Base-by-base conservation (phyloP, 92 coral and sea anemone genomes). In the Zoanthus sansibaricus region DNA sequence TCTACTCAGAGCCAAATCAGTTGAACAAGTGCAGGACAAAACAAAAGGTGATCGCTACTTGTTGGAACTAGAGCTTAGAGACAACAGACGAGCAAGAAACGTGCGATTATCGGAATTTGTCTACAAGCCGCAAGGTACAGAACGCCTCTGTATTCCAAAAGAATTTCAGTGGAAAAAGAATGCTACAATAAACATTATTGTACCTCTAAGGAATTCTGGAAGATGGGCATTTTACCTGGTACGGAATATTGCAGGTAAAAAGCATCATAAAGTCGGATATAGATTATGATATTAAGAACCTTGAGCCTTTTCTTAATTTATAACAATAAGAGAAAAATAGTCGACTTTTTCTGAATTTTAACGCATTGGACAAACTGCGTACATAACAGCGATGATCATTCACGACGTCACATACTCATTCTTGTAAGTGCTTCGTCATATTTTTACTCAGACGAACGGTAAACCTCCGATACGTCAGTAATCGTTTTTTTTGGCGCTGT, bases 141-240 rank as follows among this genome's bases (percentile, higher is more conserved):
- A 77, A 17, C 88, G 78, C 16, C 91, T 95, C 45, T 97, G 98
- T 44, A 92, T 86, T 15, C 99, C 99, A 15, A 91, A 86, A 33
- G 91, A 91, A 45, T 95, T 97, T 72, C 88, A 75, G 6, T 97
- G 99, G 99, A 89, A 33, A 17, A 95, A 89, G 76, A 48, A 89
- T 16, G 96, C 90, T 51, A 90, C 91, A 1, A 98, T 97, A 7
- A 93, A 97, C 31, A 79, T 97, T 9, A 91, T 97, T 30, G 99
- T 97, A 4, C 99, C 99, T 49, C 79, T 95, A 14, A 95, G 87
- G 71, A 90, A 94, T 76, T 89, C 94, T 7, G 99, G 97, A 12
- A 90, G 98, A 16, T 97, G 99, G 99, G 99, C 98, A 0, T 86
- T 92, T 44, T 92, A 97, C 84, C 89, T 97, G 51, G 94, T 97